phyloP scores from a whole-genome alignment of 1,140 invertebrate species.

The Prorops nasuta region DNA sequence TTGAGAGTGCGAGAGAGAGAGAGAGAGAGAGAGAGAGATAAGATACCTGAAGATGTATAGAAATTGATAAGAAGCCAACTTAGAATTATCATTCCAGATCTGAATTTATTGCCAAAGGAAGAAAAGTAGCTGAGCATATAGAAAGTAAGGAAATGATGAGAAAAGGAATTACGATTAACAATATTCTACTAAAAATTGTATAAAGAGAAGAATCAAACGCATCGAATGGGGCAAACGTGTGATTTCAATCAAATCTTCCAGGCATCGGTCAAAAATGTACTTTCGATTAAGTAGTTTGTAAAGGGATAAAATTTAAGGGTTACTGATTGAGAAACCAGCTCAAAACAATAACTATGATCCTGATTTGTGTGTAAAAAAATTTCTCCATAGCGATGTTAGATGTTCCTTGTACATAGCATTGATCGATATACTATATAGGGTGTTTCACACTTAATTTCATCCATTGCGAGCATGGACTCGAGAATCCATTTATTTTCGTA shows the following conservation, averaged over 20 bases:
- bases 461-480: constrained; percentile 4
- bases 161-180: not conserved
- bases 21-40: no score
- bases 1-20: no score
- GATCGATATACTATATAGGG: constrained; percentile 35
- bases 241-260: constrained; percentile 25
- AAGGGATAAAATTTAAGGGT: constrained; percentile 27
- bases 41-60: no score
- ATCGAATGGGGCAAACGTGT: no score
- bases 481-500: no score
- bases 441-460: constrained; percentile 8
- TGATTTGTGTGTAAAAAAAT: constrained; percentile 41
- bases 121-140: constrained; percentile 11
- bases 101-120: no score
- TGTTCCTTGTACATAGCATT: constrained; percentile 53
- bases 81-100: no score
- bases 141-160: not conserved
- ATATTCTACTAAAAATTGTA: not conserved
- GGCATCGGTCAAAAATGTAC: constrained; percentile 14
- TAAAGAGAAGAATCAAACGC: constrained; percentile 6
- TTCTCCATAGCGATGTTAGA: constrained; percentile 47
- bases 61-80: no score
- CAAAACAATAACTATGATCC: constrained; percentile 31
- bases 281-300: constrained; percentile 24
- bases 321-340: constrained; percentile 21